phyloP scores from a whole-genome alignment of 37 sponge, comb jelly and placozoan genomes.

The Tethya wilhelma region DNA sequence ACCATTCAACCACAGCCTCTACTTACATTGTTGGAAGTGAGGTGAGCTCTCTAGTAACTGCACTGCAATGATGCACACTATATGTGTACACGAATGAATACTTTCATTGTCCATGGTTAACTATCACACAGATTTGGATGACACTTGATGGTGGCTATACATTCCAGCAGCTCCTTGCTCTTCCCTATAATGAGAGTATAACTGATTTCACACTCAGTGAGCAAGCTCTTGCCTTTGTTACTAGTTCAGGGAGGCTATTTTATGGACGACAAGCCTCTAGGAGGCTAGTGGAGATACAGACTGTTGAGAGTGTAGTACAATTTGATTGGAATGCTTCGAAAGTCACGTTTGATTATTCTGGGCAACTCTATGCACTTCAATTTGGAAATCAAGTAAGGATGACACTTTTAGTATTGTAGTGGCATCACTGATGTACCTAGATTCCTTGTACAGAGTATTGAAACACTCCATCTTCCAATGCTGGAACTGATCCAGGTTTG shows the following conservation, averaged over 20 bases:
- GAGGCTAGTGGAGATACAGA: not conserved
- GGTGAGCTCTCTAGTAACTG: not conserved
- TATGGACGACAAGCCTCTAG: not conserved
- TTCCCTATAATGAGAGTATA: not conserved
- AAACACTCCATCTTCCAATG: no score
- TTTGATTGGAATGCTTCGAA: not conserved
- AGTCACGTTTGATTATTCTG: not conserved
- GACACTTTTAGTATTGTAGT: no score
- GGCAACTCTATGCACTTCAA: conserved; percentile 1
- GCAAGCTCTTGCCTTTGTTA: conserved; percentile 1
- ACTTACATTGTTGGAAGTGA: not conserved
- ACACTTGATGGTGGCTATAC: not conserved
- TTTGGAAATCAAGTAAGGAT: no score
- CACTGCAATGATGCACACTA: not conserved
- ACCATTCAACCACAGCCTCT: not conserved
- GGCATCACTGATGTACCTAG: no score
- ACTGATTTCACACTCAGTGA: not conserved
- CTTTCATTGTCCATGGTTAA: no score
- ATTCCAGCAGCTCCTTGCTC: not conserved
- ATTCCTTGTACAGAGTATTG: no score
- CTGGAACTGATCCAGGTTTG: no score
- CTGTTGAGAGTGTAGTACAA: no score
- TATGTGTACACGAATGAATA: not conserved
- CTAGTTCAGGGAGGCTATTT: not conserved
- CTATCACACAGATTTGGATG: conserved; percentile 6